Conservation (phyloP, 2,797 vertebrate species). For the Avahi laniger region DNA sequence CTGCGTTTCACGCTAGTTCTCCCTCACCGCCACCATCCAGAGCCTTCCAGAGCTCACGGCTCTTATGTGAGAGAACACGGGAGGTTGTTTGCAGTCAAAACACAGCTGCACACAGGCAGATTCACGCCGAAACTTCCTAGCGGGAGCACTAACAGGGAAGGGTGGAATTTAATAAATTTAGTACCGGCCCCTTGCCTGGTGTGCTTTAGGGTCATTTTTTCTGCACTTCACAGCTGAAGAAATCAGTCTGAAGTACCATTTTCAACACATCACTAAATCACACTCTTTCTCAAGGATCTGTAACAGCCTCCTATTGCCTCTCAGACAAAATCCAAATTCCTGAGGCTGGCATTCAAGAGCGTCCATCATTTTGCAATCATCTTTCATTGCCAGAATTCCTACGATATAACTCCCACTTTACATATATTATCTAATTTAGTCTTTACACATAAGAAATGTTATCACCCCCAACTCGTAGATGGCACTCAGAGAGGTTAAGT, state of each 20-base stretch:
- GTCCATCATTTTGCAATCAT: not conserved
- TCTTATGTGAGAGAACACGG: not conserved
- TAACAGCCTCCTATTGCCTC: conserved; percentile 22
- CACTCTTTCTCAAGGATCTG: conserved; percentile 26
- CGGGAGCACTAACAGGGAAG: not conserved
- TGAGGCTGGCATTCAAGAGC: not conserved
- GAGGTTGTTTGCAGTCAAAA: not conserved
- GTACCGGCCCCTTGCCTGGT: not conserved
- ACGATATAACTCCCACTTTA: not conserved
- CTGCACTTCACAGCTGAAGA: conserved; percentile 38
- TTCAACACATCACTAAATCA: conserved; percentile 53
- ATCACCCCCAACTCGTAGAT: not conserved
- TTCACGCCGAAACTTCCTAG: not conserved
- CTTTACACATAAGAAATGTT: not conserved
- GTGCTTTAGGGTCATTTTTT: not conserved
- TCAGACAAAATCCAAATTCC: conserved; percentile 40
- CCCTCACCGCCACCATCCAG: too few species aligned
- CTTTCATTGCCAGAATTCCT: not conserved
- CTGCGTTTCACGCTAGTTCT: not conserved
- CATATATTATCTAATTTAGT: not conserved
- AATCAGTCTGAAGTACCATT: conserved; percentile 55
- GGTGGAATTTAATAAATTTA: conserved; percentile 1
- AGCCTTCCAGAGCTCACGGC: not conserved
- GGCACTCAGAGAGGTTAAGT: not conserved
- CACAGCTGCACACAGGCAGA: not conserved